These are phyloP conservation scores for Platycheirus albimanus DNA, from an alignment of 2,888 invertebrate genomes.

Conservation along the genomic window DNA sequence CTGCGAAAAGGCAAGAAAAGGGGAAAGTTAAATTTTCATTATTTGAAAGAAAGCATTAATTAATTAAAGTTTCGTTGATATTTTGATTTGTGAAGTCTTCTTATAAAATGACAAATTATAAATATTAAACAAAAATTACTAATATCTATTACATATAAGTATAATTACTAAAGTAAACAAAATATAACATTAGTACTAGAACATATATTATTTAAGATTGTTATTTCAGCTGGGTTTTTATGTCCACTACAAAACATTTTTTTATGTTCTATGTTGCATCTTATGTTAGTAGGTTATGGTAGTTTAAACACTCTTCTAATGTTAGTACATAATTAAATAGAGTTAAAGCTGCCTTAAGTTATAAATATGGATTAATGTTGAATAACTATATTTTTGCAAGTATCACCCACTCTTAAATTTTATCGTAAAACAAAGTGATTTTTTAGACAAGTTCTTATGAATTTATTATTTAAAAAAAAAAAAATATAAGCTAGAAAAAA, in stretches of 20 bases:
- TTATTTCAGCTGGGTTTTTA: neutral
- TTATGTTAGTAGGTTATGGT: neutral
- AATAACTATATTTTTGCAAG: constrained; percentile 8
- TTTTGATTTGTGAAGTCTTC: neutral
- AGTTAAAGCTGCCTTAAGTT: neutral
- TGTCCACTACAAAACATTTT: neutral
- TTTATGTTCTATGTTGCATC: neutral
- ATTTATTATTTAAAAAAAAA: too few relatives aligned
- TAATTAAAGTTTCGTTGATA: neutral
- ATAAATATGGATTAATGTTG: constrained; percentile 2
- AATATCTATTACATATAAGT: constrained; percentile 6
- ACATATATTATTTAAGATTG: neutral
- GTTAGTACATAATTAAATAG: constrained; percentile 11
- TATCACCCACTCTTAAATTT: constrained; percentile 7
- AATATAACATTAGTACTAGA: neutral
- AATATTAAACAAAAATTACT: constrained; percentile 6
- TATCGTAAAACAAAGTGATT: too few relatives aligned
- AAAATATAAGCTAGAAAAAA: too few relatives aligned
- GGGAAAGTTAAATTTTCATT: constrained; percentile 21
- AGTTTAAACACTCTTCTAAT: constrained; percentile 27
- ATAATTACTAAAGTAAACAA: constrained; percentile 4
- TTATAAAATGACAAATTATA: constrained; percentile 10
- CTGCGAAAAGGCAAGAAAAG: constrained; percentile 84
- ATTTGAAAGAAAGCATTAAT: neutral
- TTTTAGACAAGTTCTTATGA: too few relatives aligned